Evolutionary conservation across 1,140 invertebrate genomes (phyloP), one percentile per base, ranked within the genome.

Genomic region (Cyphomyrmex costatus): DNA sequence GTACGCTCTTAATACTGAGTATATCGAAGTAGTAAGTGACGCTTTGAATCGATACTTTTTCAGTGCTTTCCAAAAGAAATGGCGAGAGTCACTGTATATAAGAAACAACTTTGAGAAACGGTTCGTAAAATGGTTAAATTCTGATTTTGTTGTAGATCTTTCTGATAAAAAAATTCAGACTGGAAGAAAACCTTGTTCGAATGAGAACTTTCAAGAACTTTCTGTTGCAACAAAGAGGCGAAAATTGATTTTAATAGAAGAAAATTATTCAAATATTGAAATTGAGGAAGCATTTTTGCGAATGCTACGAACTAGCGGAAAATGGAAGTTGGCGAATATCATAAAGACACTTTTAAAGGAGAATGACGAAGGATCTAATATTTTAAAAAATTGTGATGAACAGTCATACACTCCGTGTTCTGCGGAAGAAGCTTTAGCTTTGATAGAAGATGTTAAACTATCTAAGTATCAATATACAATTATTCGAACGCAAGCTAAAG

Each of bases 391-490:
- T 65, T 65, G 30, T 65, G 61, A 36, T 8, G 5, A 33, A 65
- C 61, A 65, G 16, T 65, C 16, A 19, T 36, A 33, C 8, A 65
- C 19, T 36, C 61, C 61, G 27, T 65, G n/a, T 30, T 65, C 30
- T 65, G 61, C 30, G 1, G 30, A 65, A 65, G 61, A 65, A 65
- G 19, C 61, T 65, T 65, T 65, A 65, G 61, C 61, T 36, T 65
- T 65, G 30, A 65, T 65, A 65, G 61, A 65, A 65, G 19, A 65
- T 1, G 61, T 65, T 65, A 65, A 65, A 65, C 61, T 56, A n/a
- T 56, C 53, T 1, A 56, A 56, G 1, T 56, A 56, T n/a, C 53
- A 56, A 56, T 56, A 56, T 56, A 3, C 12, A 56, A 56, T 56
- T 65, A 30, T 65, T n/a, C 61, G 30, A 36, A 33, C 14, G 30